A percentile compares a stretch with the other conserved stretches of the same genome.
phyloP scores from a whole-genome alignment of 2,888 invertebrate species.

The Silvanus unidentatus region DNA sequence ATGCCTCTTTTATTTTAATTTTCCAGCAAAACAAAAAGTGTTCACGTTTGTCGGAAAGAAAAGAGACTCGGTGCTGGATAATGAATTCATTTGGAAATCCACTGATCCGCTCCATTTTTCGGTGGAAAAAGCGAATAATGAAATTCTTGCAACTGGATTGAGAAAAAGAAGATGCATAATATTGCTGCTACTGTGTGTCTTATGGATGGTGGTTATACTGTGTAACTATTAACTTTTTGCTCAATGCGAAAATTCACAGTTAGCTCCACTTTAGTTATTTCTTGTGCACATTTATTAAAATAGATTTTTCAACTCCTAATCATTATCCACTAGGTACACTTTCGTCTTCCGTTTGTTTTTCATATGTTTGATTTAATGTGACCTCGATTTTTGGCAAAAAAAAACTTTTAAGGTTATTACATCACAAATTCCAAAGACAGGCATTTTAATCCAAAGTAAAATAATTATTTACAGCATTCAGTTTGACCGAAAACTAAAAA shows the following conservation, averaged over 20 bases:
- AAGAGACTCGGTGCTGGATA: not conserved
- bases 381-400: not conserved
- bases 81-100: no score
- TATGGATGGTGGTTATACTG: no score
- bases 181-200: no score
- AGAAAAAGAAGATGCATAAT: not conserved
- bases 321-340: constrained; percentile 10
- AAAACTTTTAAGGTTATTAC: no score
- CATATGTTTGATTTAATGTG: not conserved
- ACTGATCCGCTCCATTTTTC: no score
- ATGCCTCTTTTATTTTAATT: not conserved
- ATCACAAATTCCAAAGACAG: no score
- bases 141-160: constrained; percentile 3
- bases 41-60: not conserved
- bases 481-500: no score
- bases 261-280: no score
- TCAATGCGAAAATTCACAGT: no score
- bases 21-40: not conserved
- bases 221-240: no score
- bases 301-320: constrained; percentile 1
- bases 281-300: not conserved
- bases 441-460: no score
- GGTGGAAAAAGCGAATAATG: not conserved
- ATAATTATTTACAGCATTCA: no score
- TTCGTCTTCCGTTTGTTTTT: not conserved